A percentile compares a stretch with the other conserved stretches of the same genome.
phyloP scores from a whole-genome alignment of 2,888 invertebrate species.

The Eremobia ochroleuca region DNA sequence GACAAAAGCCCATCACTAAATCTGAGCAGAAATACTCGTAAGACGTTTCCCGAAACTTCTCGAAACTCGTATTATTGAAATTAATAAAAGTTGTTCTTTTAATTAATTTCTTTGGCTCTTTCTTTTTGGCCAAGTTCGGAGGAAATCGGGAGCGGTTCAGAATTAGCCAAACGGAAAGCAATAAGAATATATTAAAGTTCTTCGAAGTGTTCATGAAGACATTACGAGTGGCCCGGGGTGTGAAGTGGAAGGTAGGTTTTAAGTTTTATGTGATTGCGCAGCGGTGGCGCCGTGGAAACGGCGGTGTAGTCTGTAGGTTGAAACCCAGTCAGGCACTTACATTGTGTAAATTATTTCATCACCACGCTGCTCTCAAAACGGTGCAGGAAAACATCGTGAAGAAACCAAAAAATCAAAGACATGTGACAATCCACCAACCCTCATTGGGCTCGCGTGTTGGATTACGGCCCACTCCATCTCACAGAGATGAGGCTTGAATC shows the following conservation, averaged over 20 bases:
- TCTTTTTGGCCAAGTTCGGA: constrained; percentile 49
- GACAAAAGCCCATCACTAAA: constrained; percentile 50
- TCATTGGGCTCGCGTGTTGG: not conserved
- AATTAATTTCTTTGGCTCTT: constrained; percentile 64
- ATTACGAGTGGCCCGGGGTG: constrained; percentile 41
- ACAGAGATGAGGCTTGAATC: no score
- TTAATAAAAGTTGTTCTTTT: constrained; percentile 70
- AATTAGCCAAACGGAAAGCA: constrained; percentile 61
- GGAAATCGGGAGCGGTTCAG: constrained; percentile 51
- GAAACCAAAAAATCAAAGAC: not conserved
- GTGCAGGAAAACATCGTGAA: not conserved
- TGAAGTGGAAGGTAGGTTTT: not conserved
- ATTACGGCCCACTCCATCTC: no score
- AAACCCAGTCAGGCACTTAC: not conserved
- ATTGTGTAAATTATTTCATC: not conserved
- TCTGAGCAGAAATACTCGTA: constrained; percentile 41
- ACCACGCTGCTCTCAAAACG: not conserved
- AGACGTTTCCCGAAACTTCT: constrained; percentile 51
- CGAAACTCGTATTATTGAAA: constrained; percentile 64
- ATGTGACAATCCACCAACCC: not conserved
- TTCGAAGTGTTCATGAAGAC: constrained; percentile 55
- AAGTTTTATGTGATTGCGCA: not conserved
- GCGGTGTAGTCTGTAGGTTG: not conserved
- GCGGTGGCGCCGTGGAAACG: not conserved
- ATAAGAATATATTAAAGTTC: constrained; percentile 63